phyloP scores from a whole-genome alignment of 2,797 vertebrate genomes.

The Benthosema pterotum region DNA sequence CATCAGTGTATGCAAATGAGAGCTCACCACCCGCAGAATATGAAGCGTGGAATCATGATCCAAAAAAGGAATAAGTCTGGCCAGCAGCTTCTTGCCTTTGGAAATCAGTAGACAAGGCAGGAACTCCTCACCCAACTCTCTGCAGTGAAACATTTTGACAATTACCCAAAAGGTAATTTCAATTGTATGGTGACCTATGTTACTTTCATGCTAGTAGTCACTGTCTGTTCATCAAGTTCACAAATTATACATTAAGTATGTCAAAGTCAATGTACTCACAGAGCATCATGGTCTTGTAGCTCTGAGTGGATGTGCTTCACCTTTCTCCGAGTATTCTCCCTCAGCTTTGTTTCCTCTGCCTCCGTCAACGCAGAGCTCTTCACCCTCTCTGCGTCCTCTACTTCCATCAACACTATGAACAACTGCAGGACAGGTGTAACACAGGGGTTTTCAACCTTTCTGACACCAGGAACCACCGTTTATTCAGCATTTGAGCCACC shows the following conservation, averaged over 20 bases:
- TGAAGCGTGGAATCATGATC: constrained; percentile 73
- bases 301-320: constrained; percentile 84
- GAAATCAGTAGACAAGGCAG: constrained; percentile 87
- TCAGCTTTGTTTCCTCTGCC: constrained; percentile 64
- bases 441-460: too few species aligned
- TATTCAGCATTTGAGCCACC: too few species aligned
- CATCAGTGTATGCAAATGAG: constrained; percentile 86
- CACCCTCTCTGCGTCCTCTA: constrained; percentile 83
- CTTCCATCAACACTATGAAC: constrained; percentile 85
- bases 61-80: constrained; percentile 88
- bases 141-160: constrained; percentile 43
- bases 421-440: constrained; percentile 72
- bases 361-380: constrained; percentile 68
- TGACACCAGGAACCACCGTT: too few species aligned
- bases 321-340: constrained; percentile 76
- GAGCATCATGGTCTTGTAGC: constrained; percentile 73
- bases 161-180: too few species aligned
- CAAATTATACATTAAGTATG: too few species aligned
- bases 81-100: constrained; percentile 88
- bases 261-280: constrained; percentile 71
- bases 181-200: too few species aligned
- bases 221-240: too few species aligned
- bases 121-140: constrained; percentile 86
- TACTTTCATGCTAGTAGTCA: too few species aligned
- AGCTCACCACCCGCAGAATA: constrained; percentile 79